Evolutionary conservation across 2,113 vertebrate species (phyloP).

Genomic region (Parus major): DNA sequence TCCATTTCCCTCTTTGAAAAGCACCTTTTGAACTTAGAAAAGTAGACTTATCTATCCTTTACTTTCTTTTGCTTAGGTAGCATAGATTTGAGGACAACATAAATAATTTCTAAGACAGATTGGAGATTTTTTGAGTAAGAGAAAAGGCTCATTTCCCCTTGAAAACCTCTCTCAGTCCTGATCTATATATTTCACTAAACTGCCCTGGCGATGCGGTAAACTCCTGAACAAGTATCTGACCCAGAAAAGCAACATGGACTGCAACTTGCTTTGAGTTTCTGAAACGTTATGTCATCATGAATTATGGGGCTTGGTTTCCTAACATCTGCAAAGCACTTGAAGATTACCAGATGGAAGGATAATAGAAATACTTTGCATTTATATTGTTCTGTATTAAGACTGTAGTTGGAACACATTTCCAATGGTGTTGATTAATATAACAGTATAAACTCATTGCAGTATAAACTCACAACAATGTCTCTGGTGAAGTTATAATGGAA

Average conservation of each 20-base stretch:
- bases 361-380: background rate
- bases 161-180: background rate
- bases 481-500: background rate
- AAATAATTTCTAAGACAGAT: background rate
- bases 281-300: background rate
- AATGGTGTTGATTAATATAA: background rate
- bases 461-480: background rate
- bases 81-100: background rate
- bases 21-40: background rate
- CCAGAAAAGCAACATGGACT: background rate
- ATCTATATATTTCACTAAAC: background rate
- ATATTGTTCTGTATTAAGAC: background rate
- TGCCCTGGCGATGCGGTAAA: background rate
- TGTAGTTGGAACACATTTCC: background rate
- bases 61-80: background rate
- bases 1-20: background rate
- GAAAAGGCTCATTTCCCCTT: background rate
- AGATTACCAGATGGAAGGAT: background rate
- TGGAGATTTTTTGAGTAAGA: background rate
- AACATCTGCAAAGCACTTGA: background rate
- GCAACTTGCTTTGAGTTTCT: background rate
- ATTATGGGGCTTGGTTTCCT: background rate
- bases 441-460: background rate
- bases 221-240: background rate
- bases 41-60: background rate